A percentile compares a stretch with the other conserved stretches of the same genome.
Conservation (phyloP, 64 coral and sea anemone species). For the Actinia equina region DNA sequence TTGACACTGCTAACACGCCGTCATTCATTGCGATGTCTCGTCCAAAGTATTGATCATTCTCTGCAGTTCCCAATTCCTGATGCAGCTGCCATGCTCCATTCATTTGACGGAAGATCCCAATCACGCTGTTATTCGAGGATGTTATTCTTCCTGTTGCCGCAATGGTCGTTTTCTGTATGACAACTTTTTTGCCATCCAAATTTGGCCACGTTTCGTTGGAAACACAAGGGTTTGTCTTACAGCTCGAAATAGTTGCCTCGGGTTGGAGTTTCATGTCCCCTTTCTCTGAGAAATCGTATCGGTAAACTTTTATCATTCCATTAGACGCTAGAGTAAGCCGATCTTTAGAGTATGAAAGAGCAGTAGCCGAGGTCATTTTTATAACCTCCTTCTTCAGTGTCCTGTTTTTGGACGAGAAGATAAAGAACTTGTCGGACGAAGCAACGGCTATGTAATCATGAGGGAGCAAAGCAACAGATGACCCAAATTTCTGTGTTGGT, state of each 20-base stretch:
- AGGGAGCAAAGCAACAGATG: conserved; percentile 18
- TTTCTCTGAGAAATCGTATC: neutral
- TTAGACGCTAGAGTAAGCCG: neutral
- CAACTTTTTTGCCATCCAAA: conserved; percentile 19
- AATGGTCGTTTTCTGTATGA: conserved; percentile 39
- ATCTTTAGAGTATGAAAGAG: neutral
- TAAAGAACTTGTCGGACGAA: conserved; percentile 18
- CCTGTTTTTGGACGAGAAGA: conserved; percentile 29
- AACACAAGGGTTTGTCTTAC: conserved; percentile 31
- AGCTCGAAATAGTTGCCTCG: neutral
- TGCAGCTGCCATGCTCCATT: conserved; percentile 40
- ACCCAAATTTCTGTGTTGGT: conserved; percentile 40
- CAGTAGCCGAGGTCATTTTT: neutral
- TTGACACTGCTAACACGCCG: conserved; percentile 32
- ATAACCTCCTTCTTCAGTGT: neutral
- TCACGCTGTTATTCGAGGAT: conserved; percentile 35
- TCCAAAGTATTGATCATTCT: conserved; percentile 33
- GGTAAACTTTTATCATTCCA: neutral
- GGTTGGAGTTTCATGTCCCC: neutral
- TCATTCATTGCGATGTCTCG: conserved; percentile 40
- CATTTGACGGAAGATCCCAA: conserved; percentile 61
- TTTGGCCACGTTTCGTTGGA: conserved; percentile 45
- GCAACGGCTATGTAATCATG: conserved; percentile 25
- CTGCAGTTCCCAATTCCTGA: conserved; percentile 13
- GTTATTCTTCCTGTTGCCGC: conserved; percentile 42